phyloP scores from a whole-genome alignment of 1,140 invertebrate genomes.

The Teleogryllus occipitalis region DNA sequence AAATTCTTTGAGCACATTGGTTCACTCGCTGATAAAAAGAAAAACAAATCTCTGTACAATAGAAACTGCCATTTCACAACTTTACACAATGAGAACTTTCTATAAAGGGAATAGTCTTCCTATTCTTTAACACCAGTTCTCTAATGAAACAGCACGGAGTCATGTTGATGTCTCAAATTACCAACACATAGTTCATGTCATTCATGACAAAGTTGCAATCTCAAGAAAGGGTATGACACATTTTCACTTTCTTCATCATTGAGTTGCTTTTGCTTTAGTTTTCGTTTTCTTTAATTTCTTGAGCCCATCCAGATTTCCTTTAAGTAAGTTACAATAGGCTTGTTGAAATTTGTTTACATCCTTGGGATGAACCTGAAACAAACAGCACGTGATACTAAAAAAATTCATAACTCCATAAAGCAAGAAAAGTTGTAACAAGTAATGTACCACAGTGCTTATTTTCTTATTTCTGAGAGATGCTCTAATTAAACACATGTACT shows the following conservation, averaged over 20 bases:
- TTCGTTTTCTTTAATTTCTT: conserved; percentile 78
- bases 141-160: no score
- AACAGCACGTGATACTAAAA: neutral
- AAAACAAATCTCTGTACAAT: no score
- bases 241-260: conserved; percentile 25
- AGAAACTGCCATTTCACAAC: no score
- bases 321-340: conserved; percentile 72
- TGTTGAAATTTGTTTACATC: conserved; percentile 79
- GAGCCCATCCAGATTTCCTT: conserved; percentile 76
- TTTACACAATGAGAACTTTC: no score
- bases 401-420: conserved; percentile 19
- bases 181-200: no score
- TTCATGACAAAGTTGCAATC: no score
- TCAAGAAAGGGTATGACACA: no score
- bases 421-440: conserved; percentile 11
- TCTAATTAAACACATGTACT: conserved; percentile 65
- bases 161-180: no score
- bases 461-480: conserved; percentile 63
- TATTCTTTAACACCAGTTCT: no score
- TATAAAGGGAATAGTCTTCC: no score
- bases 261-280: conserved; percentile 58
- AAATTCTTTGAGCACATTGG: no score
- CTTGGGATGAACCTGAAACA: conserved; percentile 57
- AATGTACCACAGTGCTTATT: conserved; percentile 64
- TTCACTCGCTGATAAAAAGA: no score